These are phyloP conservation scores for Drosophila parabipectinata DNA, from an alignment of 1,140 invertebrate species.

Conservation along the genomic window DNA sequence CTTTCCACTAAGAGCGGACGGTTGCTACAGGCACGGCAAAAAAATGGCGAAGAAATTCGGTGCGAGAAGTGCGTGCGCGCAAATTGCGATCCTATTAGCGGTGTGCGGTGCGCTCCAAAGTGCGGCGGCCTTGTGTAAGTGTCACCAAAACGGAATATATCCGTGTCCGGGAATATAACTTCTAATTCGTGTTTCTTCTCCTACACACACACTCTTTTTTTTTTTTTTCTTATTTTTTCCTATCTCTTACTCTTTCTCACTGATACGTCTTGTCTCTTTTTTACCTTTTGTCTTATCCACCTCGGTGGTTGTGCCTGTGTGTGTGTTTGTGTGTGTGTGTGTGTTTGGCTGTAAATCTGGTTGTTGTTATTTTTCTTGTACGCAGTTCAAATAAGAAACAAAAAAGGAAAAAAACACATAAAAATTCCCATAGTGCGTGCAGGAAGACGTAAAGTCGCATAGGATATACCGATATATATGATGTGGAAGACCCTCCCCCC, in stretches of 20 bases:
- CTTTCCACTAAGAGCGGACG: slow-evolving; percentile 23
- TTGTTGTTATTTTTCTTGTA: slow-evolving; percentile 47
- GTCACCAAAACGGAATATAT: background rate
- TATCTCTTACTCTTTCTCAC: background rate
- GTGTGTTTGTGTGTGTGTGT: slow-evolving; percentile 5
- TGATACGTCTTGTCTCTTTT: background rate
- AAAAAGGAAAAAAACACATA: slow-evolving; percentile 4
- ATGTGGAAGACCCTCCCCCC: too few relatives aligned
- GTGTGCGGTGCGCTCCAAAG: slow-evolving; percentile 45
- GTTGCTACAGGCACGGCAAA: slow-evolving; percentile 46
- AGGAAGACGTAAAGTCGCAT: too few relatives aligned
- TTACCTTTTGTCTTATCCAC: background rate
- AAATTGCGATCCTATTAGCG: slow-evolving; percentile 64
- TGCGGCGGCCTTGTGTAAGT: slow-evolving; percentile 51
- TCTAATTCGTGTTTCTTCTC: background rate
- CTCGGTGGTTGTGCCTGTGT: slow-evolving; percentile 15
- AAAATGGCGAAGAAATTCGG: slow-evolving; percentile 71
- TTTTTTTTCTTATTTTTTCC: background rate
- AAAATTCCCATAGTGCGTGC: background rate
- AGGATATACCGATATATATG: too few relatives aligned
- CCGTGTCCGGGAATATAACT: background rate
- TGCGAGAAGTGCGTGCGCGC: slow-evolving; percentile 65
- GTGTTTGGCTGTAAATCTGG: slow-evolving; percentile 42
- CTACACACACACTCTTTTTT: background rate
- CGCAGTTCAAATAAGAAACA: slow-evolving; percentile 21